Evolutionary conservation across 2,888 invertebrate genomes (phyloP).

Genomic region (Sinelater perroti): DNA sequence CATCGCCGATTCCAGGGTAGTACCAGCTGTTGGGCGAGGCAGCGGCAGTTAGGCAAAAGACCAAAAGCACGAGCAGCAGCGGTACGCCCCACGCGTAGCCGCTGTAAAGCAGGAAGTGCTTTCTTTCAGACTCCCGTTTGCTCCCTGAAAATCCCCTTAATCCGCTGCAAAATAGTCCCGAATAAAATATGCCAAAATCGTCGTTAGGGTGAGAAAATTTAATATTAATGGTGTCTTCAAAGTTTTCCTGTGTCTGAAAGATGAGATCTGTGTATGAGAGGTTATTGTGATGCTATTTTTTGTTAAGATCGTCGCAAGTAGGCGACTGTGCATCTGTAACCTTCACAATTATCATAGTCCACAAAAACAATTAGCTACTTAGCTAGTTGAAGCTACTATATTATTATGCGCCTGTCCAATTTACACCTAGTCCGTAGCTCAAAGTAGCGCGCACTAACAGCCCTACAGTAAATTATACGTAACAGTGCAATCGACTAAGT

Average conservation of each 20-base stretch:
- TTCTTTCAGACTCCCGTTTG: conserved; percentile 28
- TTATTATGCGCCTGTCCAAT: too few relatives aligned
- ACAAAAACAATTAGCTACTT: too few relatives aligned
- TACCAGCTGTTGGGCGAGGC: conserved; percentile 49
- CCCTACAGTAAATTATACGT: too few relatives aligned
- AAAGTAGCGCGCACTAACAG: too few relatives aligned
- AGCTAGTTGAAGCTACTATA: too few relatives aligned
- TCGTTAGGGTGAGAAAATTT: neutral
- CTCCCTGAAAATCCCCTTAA: conserved; percentile 36
- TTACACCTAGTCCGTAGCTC: too few relatives aligned
- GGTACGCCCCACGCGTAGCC: conserved; percentile 41
- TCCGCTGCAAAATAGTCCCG: conserved; percentile 32
- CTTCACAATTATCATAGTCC: too few relatives aligned
- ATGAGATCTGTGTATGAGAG: neutral
- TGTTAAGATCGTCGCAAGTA: too few relatives aligned
- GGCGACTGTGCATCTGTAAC: too few relatives aligned
- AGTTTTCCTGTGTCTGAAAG: neutral
- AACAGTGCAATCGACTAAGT: too few relatives aligned
- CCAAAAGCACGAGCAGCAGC: conserved; percentile 24
- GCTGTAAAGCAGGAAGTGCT: conserved; percentile 37
- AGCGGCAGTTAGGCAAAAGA: conserved; percentile 11
- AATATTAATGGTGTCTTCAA: neutral
- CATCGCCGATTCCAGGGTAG: conserved; percentile 59
- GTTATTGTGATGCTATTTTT: too few relatives aligned
- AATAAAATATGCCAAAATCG: neutral